Base-by-base conservation (phyloP, 2,888 invertebrate genomes). In the Pseudoips prasinana region DNA sequence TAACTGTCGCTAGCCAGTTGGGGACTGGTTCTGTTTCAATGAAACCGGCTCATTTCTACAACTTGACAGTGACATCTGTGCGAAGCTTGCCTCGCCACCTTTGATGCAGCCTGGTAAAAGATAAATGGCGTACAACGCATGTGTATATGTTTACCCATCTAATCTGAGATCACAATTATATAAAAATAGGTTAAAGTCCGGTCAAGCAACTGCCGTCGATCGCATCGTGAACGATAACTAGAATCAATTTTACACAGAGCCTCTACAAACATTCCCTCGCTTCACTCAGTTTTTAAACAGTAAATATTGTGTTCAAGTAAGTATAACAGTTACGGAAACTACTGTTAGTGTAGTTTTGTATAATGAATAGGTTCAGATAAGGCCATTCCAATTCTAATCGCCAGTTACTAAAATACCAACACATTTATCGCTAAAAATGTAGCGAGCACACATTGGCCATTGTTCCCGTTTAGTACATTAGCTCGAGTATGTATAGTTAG, bases 181-280 rank as follows among this genome's bases (percentile, higher is more conserved):
- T 70, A 73, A 67, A 80, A 77, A 76, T 79, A 77, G 79, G 72
- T 67, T 70, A 67, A 58, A 39, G 56, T 58, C 65, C 70, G 76
- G 78, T 77, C 76, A 73, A 69, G 61, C 64, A 73, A 79, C 77
- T 39, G 59, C 49, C 61, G 66, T 73, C 67, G 72, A 75, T 71
- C 64, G 66, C 43, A 46, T 37, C 36, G 44, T 10, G 39, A 37
- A 33, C 32, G 20, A 30, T 40, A 22, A 39, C 44, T 29, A 14
- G 14, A 14, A 14, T 14, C n/a, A n/a, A n/a, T n/a, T n/a, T n/a
- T n/a, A n/a, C n/a, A n/a, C n/a, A n/a, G n/a, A n/a, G n/a, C n/a
- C n/a, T n/a, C n/a, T n/a, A n/a, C n/a, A n/a, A n/a, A n/a, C n/a
- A n/a, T n/a, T n/a, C n/a, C n/a, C n/a, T n/a, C n/a, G n/a, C n/a